Evolutionary conservation across 1,140 invertebrate species (phyloP).

Genomic region (Danaus melanippus): DNA sequence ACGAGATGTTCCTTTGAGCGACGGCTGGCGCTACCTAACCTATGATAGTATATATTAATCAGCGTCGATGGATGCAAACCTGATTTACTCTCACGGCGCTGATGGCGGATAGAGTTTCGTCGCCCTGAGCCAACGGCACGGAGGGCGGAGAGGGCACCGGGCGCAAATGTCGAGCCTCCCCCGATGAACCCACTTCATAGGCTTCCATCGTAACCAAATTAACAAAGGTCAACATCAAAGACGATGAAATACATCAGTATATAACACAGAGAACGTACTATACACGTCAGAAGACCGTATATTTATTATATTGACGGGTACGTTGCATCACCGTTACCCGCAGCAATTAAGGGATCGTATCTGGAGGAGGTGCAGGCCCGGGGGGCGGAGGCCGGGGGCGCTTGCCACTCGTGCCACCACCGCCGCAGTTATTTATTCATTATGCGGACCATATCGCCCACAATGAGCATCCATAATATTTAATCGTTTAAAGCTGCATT

Average conservation of each 20-base stretch:
- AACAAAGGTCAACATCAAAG: conserved; percentile 14
- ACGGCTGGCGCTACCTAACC: too few species aligned
- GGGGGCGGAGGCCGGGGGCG: conserved; percentile 7
- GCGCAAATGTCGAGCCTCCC: conserved; percentile 16
- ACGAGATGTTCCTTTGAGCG: too few species aligned
- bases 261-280: not conserved
- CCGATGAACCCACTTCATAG: conserved; percentile 4
- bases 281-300: not conserved
- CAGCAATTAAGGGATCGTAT: conserved; percentile 16
- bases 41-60: too few species aligned
- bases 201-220: conserved; percentile 10
- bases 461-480: conserved; percentile 10
- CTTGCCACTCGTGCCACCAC: conserved; percentile 6
- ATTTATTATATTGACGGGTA: not conserved
- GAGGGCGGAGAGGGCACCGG: conserved; percentile 4
- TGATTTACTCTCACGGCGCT: too few species aligned
- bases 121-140: too few species aligned
- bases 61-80: too few species aligned
- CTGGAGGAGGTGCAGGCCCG: conserved; percentile 10
- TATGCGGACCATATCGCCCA: conserved; percentile 12
- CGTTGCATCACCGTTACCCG: conserved; percentile 11
- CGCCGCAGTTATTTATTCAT: conserved; percentile 26
- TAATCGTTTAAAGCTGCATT: not conserved
- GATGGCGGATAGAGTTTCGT: not conserved
- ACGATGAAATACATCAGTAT: not conserved